These are phyloP conservation scores for Hylia prasina DNA, from an alignment of 2,113 vertebrate species.

Conservation along the genomic window DNA sequence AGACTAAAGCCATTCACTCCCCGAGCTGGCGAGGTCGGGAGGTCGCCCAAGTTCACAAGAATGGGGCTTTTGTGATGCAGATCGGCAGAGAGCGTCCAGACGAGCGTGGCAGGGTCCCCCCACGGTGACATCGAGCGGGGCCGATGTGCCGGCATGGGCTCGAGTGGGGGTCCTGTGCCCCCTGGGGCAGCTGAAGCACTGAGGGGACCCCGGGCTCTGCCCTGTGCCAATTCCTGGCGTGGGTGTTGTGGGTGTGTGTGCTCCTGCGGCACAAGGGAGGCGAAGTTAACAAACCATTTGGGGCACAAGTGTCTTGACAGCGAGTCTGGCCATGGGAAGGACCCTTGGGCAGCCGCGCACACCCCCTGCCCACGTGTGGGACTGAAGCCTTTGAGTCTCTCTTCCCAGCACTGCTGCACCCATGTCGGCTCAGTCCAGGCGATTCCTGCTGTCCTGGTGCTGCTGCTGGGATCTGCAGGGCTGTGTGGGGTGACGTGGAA, in stretches of 20 bases:
- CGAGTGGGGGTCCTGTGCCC: neutral
- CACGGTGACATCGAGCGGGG: neutral
- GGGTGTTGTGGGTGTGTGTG: fast-evolving
- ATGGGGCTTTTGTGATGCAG: constrained; percentile 84
- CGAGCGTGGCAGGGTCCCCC: constrained; percentile 15
- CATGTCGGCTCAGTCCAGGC: fast-evolving
- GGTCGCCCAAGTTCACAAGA: constrained; percentile 85
- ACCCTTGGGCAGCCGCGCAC: fast-evolving
- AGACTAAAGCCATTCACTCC: constrained; percentile 82
- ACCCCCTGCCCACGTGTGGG: fast-evolving
- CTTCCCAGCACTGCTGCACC: neutral
- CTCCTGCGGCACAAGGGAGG: fast-evolving
- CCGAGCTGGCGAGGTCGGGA: constrained; percentile 78
- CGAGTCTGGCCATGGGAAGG: fast-evolving
- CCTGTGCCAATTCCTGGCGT: fast-evolving
- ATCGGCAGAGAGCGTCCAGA: constrained; percentile 60
- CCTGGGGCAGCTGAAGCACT: neutral
- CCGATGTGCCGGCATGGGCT: neutral
- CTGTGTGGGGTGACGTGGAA: fast-evolving
- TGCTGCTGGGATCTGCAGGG: neutral
- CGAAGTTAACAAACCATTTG: fast-evolving
- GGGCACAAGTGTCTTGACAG: fast-evolving
- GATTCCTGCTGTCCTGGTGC: neutral
- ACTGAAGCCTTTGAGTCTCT: fast-evolving
- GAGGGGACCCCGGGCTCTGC: neutral